phyloP scores from a whole-genome alignment of 2,797 vertebrate species.

The Gephyroberyx darwinii region DNA sequence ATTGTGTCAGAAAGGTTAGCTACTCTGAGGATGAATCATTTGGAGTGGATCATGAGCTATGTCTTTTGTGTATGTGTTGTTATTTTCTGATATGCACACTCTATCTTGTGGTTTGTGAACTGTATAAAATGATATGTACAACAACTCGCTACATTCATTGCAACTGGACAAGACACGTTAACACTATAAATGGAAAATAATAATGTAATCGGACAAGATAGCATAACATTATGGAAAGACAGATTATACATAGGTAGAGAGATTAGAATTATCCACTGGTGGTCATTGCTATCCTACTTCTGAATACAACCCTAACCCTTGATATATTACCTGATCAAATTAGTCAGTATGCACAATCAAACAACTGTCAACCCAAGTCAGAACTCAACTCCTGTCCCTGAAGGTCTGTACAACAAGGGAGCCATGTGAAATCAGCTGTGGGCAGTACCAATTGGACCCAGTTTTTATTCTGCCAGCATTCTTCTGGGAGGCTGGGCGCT shows the following conservation, averaged over 20 bases:
- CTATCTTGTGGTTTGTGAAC: constrained; percentile 30
- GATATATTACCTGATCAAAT: constrained; percentile 21
- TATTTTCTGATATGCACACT: constrained; percentile 18
- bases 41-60: constrained; percentile 20
- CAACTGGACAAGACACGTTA: no score
- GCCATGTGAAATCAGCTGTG: constrained; percentile 54
- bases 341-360: constrained; percentile 34
- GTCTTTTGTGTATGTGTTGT: constrained; percentile 30
- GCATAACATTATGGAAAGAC: background rate
- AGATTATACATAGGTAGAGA: background rate
- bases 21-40: constrained; percentile 28
- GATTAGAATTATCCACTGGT: background rate
- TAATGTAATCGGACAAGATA: background rate
- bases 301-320: constrained; percentile 16
- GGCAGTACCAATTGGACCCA: constrained; percentile 46
- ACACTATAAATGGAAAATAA: no score
- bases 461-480: constrained; percentile 76
- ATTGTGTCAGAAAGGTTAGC: constrained; percentile 18
- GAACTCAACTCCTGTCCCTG: constrained; percentile 16
- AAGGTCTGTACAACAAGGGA: constrained; percentile 19
- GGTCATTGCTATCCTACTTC: background rate
- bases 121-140: background rate
- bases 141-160: no score
- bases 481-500: constrained; percentile 73
- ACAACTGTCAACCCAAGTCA: constrained; percentile 33